Conservation (phyloP, 1,140 invertebrate species). For the Stegodyphus mimosarum region DNA sequence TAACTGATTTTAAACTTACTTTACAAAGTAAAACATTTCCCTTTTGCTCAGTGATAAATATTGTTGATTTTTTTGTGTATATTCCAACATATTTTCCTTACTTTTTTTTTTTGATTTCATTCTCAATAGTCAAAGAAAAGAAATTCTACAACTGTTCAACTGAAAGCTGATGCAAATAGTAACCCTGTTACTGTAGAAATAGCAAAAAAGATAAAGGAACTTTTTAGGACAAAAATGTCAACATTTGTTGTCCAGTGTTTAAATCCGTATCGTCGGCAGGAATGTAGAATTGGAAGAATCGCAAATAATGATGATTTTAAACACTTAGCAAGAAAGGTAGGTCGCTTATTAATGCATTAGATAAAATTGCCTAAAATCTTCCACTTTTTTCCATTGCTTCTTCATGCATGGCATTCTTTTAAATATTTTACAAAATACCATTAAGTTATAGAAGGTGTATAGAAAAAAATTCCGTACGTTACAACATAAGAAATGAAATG, state of each 20-base stretch:
- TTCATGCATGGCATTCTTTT: too few relatives aligned
- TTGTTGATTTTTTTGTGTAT: too few relatives aligned
- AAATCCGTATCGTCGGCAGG: constrained; percentile 86
- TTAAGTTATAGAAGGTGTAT: too few relatives aligned
- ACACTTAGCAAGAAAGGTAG: constrained; percentile 93
- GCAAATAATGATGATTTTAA: constrained; percentile 93
- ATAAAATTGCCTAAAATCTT: too few relatives aligned
- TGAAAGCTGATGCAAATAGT: constrained; percentile 39
- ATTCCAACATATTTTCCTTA: neutral
- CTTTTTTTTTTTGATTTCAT: neutral
- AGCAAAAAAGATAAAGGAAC: constrained; percentile 80
- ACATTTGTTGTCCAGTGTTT: constrained; percentile 88
- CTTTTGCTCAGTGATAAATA: too few relatives aligned
- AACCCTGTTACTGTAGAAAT: constrained; percentile 55
- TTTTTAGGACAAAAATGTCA: constrained; percentile 89
- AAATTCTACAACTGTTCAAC: constrained; percentile 46
- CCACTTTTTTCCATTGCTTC: too few relatives aligned
- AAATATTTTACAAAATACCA: too few relatives aligned
- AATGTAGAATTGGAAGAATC: constrained; percentile 87
- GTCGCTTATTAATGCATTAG: neutral
- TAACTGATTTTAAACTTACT: too few relatives aligned
- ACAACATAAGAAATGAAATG: too few relatives aligned
- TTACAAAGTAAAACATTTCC: too few relatives aligned
- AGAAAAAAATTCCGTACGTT: too few relatives aligned
- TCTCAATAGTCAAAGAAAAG: constrained; percentile 36